These are phyloP conservation scores for Kradibia gibbosae DNA, from an alignment of 1,140 invertebrate genomes.

Conservation along the genomic window DNA sequence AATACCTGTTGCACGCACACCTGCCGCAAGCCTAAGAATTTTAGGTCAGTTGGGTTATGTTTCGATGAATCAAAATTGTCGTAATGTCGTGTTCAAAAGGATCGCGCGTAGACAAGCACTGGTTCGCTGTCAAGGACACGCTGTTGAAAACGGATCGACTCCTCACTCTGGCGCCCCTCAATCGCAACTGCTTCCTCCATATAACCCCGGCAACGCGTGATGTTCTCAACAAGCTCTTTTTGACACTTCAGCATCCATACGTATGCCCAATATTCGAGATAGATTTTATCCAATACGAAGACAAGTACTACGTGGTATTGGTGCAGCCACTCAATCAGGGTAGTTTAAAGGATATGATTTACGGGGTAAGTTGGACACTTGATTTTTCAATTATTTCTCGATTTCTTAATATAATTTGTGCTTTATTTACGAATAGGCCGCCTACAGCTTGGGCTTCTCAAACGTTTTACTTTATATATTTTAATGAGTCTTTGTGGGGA, in stretches of 20 bases:
- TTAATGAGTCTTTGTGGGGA: too few relatives aligned
- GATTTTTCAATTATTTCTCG: too few relatives aligned
- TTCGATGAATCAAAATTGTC: too few relatives aligned
- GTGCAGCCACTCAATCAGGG: constrained; percentile 89
- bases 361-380: constrained; percentile 77
- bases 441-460: too few relatives aligned
- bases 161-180: constrained; percentile 82
- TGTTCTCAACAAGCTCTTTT: constrained; percentile 85
- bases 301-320: constrained; percentile 77
- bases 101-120: constrained; percentile 87
- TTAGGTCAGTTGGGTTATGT: too few relatives aligned
- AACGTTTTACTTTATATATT: too few relatives aligned
- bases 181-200: constrained; percentile 74
- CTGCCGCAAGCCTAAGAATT: too few relatives aligned
- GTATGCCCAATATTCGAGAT: constrained; percentile 91
- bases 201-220: constrained; percentile 73
- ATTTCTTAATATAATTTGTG: too few relatives aligned
- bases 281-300: constrained; percentile 76
- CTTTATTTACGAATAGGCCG: too few relatives aligned
- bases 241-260: constrained; percentile 91
- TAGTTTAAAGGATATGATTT: constrained; percentile 91
- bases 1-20: too few relatives aligned
- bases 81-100: constrained; percentile 70
- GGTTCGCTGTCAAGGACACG: constrained; percentile 89
- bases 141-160: constrained; percentile 87